These are phyloP conservation scores for Ormyrus labotus DNA, from an alignment of 2,888 invertebrate genomes.

Conservation along the genomic window DNA sequence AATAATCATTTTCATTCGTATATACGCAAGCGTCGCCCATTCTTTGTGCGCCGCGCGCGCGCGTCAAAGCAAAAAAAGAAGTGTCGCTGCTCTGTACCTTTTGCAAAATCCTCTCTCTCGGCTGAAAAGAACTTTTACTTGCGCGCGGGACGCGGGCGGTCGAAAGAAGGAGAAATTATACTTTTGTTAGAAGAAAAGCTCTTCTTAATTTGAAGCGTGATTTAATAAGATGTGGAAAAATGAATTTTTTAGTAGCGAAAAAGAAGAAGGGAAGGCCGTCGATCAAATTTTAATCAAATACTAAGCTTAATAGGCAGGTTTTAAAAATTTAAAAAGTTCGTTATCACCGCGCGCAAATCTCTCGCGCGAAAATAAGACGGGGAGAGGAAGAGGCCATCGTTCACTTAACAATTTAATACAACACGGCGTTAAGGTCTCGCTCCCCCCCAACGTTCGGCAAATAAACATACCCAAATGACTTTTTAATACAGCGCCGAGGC, in stretches of 20 bases:
- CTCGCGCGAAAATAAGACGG: background rate
- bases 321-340: constrained; percentile 13
- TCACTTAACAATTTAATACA: constrained; percentile 1
- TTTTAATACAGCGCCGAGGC: constrained; percentile 17
- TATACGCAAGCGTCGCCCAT: background rate
- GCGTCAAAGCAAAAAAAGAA: constrained; percentile 4
- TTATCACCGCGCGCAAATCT: constrained; percentile 41
- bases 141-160: too few species aligned
- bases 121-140: too few species aligned
- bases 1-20: constrained; percentile 41
- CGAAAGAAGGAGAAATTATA: too few species aligned
- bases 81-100: too few species aligned
- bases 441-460: constrained; percentile 45
- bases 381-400: background rate
- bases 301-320: too few species aligned
- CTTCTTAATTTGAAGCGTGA: too few species aligned
- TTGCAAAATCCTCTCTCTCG: too few species aligned
- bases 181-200: too few species aligned
- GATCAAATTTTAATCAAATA: too few species aligned
- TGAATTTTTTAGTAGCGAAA: too few species aligned
- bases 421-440: constrained; percentile 25
- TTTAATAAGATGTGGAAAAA: too few species aligned
- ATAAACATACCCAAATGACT: constrained; percentile 36
- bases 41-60: background rate
- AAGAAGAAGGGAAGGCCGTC: too few species aligned